These are phyloP conservation scores for Ennomos quercinarius DNA, from an alignment of 2,888 invertebrate species.

Conservation along the genomic window DNA sequence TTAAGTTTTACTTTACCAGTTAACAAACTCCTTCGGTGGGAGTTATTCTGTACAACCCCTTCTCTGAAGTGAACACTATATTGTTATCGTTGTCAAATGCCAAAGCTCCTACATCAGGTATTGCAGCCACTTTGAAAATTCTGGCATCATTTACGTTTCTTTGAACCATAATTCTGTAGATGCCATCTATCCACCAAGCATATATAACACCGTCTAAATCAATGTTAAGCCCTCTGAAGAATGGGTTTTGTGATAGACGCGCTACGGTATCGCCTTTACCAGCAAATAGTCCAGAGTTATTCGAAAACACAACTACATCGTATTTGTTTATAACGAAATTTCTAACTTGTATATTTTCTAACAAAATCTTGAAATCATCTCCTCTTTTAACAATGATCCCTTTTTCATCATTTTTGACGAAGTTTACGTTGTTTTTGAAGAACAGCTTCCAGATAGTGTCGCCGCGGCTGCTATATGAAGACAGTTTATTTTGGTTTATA, in stretches of 20 bases:
- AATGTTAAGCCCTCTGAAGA: conserved; percentile 67
- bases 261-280: conserved; percentile 53
- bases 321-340: conserved; percentile 69
- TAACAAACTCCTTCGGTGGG: conserved; percentile 44
- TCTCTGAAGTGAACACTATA: conserved; percentile 64
- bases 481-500: conserved; percentile 50
- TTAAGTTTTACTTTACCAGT: conserved; percentile 15
- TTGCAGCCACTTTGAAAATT: conserved; percentile 57
- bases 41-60: conserved; percentile 56
- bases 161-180: conserved; percentile 65
- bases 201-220: conserved; percentile 68
- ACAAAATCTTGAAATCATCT: conserved; percentile 57
- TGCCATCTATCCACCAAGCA: conserved; percentile 76
- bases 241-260: conserved; percentile 65
- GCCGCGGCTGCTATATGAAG: conserved; percentile 65
- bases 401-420: conserved; percentile 55
- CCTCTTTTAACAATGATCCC: conserved; percentile 66
- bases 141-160: conserved; percentile 56
- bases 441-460: conserved; percentile 64
- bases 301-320: conserved; percentile 62
- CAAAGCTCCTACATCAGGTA: conserved; percentile 64
- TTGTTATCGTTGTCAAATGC: conserved; percentile 72
- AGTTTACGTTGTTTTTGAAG: conserved; percentile 67
- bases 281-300: conserved; percentile 63
- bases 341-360: conserved; percentile 59